Base-by-base conservation (phyloP, 1,140 invertebrate species). In the Nilaparvata lugens region DNA sequence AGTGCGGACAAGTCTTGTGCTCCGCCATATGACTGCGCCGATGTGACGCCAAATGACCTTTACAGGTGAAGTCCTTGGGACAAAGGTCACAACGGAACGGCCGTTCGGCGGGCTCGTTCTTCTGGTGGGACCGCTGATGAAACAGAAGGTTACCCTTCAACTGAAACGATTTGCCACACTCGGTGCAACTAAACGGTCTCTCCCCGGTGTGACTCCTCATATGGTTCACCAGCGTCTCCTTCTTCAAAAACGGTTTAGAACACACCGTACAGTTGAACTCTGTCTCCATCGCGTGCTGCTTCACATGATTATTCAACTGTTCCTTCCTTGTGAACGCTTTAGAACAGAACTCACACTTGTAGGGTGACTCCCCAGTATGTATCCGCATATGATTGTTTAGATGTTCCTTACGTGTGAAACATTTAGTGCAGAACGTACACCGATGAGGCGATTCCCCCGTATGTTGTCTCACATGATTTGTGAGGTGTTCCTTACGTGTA, bases 91-190 rank as follows among this genome's bases (percentile, higher is more conserved):
- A 98, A 21, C 88, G 80, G 76, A 93, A 97, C 0, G 93, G 93
- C 56, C 94, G 76, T 69, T 95, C 89, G 61, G 91, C 87, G 24
- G 88, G 88, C 60, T 81, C 80, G 23, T 83, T 83, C 69, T 89
- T 89, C 67, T 87, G 87, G 75, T 98, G 95, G 31, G 94, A 97
- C 31, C 94, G 79, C 75, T 95, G 92, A 72, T 96, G 93, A 2
- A 87, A 86, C 60, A 89, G 85, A 58, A 97, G 78, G 74, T 97
- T 93, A 16, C 62, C 93, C 78, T 97, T 96, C 71, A 94, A 87
- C 72, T 95, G 86, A 76, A 98, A 98, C 63, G 93, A 90, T 74
- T 98, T 98, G 24, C 90, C 88, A 71, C 95, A 98, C 45, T 97
- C 82, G 65, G 96, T 93, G 73, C 95, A 98, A 24, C 88, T 80